Evolutionary conservation across 1,140 invertebrate species (phyloP).

Genomic region (Drosophila chauvacae): DNA sequence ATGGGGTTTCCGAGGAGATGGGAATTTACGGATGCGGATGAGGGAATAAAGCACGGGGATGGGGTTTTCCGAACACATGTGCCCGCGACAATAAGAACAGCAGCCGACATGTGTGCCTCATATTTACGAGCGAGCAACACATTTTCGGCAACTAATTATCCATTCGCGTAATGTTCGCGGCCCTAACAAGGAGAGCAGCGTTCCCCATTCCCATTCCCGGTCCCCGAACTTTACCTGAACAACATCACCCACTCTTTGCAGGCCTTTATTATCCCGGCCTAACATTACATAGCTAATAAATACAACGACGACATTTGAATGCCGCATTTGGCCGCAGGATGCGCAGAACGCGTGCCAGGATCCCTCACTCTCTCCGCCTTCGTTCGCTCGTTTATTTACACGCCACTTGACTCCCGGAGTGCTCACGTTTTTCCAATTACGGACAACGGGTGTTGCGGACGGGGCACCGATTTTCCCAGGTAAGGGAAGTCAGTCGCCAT

Average conservation of each 20-base stretch:
- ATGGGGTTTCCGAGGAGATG: slow-evolving; percentile 27
- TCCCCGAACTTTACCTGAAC: slow-evolving; percentile 53
- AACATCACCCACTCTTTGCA: slow-evolving; percentile 24
- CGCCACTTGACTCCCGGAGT: slow-evolving; percentile 82
- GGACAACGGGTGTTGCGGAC: slow-evolving; percentile 21
- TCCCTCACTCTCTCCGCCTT: slow-evolving; percentile 1
- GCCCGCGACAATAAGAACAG: slow-evolving; percentile 43
- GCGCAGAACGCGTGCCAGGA: slow-evolving; percentile 53
- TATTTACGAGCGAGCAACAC: slow-evolving; percentile 80
- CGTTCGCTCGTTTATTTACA: slow-evolving; percentile 57
- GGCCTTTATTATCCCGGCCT: slow-evolving; percentile 29
- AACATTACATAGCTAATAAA: slow-evolving; percentile 66
- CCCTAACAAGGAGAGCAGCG: slow-evolving; percentile 46
- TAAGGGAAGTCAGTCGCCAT: slow-evolving; percentile 57
- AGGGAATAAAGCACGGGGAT: background rate
- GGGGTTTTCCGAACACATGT: slow-evolving; percentile 49
- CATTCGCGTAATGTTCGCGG: slow-evolving; percentile 77
- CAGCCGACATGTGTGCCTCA: slow-evolving; percentile 73
- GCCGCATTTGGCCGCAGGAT: slow-evolving; percentile 65
- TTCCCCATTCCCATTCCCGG: background rate
- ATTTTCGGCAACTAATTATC: slow-evolving; percentile 84
- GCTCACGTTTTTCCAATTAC: slow-evolving; percentile 75
- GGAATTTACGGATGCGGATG: slow-evolving; percentile 14
- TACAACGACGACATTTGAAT: slow-evolving; percentile 48
- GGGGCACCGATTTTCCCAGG: slow-evolving; percentile 38